Percentiles rank a stretch among this genome's conserved stretches.
phyloP scores from a whole-genome alignment of 2,797 vertebrate species.

The Austrolebias charrua region DNA sequence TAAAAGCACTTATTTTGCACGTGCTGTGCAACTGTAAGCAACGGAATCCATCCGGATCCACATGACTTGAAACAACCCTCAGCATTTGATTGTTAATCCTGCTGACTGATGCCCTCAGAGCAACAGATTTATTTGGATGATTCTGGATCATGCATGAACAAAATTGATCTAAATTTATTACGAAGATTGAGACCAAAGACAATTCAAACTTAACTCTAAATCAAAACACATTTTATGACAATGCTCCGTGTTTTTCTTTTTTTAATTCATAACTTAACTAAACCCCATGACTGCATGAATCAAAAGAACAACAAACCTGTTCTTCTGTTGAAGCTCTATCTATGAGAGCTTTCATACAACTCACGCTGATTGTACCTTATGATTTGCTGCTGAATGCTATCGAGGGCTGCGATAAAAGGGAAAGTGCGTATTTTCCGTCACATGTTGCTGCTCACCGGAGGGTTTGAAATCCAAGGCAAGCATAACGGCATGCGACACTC shows the following conservation, averaged over 20 bases:
- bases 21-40: too few species aligned
- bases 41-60: background rate
- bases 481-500: constrained; percentile 12
- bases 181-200: too few species aligned
- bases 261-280: background rate
- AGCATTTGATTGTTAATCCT: constrained; percentile 1
- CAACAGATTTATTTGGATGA: background rate
- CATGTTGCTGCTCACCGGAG: constrained; percentile 3
- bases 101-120: background rate
- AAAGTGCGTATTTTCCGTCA: constrained; percentile 16
- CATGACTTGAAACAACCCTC: constrained; percentile 10
- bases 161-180: too few species aligned
- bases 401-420: constrained; percentile 4
- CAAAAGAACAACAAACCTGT: background rate
- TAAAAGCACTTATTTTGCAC: background rate
- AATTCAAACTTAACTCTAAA: background rate
- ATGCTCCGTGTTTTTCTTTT: background rate
- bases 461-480: constrained; percentile 12
- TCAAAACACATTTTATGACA: background rate
- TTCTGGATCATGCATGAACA: background rate
- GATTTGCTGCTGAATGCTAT: constrained; percentile 1
- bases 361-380: background rate
- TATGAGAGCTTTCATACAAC: constrained; percentile 1
- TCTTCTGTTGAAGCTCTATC: background rate
- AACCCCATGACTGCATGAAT: background rate